A percentile compares a stretch with the other conserved stretches of the same genome.
Conservation (phyloP, 2,797 vertebrate species). For the Meda fulgida region DNA sequence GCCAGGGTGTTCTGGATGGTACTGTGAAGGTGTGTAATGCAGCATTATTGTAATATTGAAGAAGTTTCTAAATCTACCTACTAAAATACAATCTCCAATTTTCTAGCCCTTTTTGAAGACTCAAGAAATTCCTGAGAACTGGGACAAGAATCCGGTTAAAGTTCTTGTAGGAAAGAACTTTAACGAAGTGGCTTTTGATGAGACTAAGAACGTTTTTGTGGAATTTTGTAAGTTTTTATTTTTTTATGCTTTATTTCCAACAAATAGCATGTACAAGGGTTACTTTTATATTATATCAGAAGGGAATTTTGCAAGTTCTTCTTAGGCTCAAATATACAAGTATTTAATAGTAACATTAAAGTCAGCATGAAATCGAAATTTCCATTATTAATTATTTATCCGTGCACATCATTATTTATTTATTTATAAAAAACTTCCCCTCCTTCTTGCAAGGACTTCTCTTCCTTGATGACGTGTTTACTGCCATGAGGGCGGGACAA, state of each 20-base stretch:
- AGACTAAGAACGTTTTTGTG: conserved; percentile 90
- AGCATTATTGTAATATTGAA: neutral
- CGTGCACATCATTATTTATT: neutral
- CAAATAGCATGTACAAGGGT: too few relatives aligned
- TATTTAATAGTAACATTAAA: neutral
- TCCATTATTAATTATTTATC: neutral
- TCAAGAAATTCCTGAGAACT: conserved; percentile 86
- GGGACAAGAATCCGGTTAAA: conserved; percentile 86
- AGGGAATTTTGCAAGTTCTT: conserved; percentile 81
- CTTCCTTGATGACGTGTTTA: neutral
- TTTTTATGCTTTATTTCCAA: too few relatives aligned
- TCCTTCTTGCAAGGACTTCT: neutral
- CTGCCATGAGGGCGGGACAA: neutral
- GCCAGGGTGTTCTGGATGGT: conserved; percentile 79
- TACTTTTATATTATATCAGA: too few relatives aligned
- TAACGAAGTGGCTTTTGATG: conserved; percentile 85
- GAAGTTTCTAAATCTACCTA: neutral
- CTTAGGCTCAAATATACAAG: neutral
- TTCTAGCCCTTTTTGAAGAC: conserved; percentile 79
- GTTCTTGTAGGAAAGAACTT: conserved; percentile 93
- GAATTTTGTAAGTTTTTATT: conserved; percentile 88
- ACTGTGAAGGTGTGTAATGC: conserved; percentile 79
- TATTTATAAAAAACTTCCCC: neutral
- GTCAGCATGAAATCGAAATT: neutral
- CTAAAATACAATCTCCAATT: neutral